phyloP scores from a whole-genome alignment of 1,140 invertebrate species.

The Tyrophagus putrescentiae region DNA sequence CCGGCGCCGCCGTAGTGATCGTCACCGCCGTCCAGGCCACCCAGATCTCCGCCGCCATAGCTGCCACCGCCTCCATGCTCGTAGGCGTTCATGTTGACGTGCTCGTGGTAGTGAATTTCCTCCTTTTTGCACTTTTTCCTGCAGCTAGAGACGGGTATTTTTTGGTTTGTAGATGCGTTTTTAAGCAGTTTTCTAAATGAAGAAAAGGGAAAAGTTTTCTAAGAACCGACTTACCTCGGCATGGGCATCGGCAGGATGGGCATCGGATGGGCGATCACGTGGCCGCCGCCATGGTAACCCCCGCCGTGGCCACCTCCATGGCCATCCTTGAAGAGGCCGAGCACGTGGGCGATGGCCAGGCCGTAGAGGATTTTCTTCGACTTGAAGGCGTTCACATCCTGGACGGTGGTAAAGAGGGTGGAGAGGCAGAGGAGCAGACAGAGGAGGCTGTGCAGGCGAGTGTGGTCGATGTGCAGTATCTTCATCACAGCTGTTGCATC shows the following conservation, averaged over 20 bases:
- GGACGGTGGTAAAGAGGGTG: background rate
- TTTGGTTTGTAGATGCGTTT: too few relatives aligned
- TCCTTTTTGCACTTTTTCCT: background rate
- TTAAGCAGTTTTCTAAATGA: too few relatives aligned
- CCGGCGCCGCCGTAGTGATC: background rate
- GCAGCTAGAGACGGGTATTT: background rate
- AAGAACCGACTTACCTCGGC: background rate
- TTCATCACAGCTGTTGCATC: too few relatives aligned
- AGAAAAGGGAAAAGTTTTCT: too few relatives aligned
- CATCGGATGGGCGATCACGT: background rate
- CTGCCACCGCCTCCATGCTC: background rate
- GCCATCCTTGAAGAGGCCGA: background rate
- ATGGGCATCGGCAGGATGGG: background rate
- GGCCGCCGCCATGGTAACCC: background rate
- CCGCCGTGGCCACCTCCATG: background rate
- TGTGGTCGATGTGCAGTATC: too few relatives aligned
- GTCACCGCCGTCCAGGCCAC: too few relatives aligned
- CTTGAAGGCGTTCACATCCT: background rate
- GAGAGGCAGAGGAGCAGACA: background rate
- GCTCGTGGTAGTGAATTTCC: background rate
- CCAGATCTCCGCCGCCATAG: background rate
- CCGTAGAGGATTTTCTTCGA: background rate
- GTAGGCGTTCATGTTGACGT: background rate
- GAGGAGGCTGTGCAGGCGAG: background rate
- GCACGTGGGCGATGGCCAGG: background rate